Conservation (phyloP, 2,797 vertebrate species). For the Siniperca obscura region DNA sequence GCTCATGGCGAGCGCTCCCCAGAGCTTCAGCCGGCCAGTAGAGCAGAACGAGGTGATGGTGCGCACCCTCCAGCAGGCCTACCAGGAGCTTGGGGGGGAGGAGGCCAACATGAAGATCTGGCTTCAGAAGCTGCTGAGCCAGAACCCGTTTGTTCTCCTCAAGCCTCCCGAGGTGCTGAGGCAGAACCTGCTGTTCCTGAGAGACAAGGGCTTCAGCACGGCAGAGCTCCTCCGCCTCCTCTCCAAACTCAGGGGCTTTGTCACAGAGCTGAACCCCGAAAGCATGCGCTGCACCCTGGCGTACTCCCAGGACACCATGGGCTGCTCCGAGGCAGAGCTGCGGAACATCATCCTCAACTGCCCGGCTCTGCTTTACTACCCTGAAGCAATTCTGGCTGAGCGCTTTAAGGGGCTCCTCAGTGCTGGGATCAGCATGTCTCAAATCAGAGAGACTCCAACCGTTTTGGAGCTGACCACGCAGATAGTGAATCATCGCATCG, state of each 20-base stretch:
- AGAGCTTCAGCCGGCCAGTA: slow-evolving; percentile 88
- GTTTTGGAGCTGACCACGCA: slow-evolving; percentile 92
- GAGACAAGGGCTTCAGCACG: slow-evolving; percentile 85
- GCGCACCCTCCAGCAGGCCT: slow-evolving; percentile 86
- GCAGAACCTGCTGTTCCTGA: slow-evolving; percentile 89
- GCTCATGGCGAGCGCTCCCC: slow-evolving; percentile 90
- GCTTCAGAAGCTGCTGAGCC: slow-evolving; percentile 94
- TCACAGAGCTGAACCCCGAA: slow-evolving; percentile 88
- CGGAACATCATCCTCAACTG: slow-evolving; percentile 87
- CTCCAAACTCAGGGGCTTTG: slow-evolving; percentile 92
- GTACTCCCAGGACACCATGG: slow-evolving; percentile 86
- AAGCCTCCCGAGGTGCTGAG: slow-evolving; percentile 82
- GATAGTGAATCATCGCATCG: slow-evolving; percentile 90
- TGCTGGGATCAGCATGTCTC: slow-evolving; percentile 88
- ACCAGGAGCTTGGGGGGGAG: slow-evolving; percentile 88
- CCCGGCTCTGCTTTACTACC: slow-evolving; percentile 91
- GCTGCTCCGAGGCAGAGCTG: slow-evolving; percentile 87
- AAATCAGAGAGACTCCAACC: slow-evolving; percentile 87
- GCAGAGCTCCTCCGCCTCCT: slow-evolving; percentile 90
- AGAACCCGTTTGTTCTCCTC: slow-evolving; percentile 93
- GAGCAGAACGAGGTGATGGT: slow-evolving; percentile 88
- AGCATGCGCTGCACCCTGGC: slow-evolving; percentile 86
- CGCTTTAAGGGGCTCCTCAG: slow-evolving; percentile 85
- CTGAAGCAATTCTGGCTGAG: slow-evolving; percentile 87
- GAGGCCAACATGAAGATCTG: slow-evolving; percentile 90